A percentile compares a stretch with the other conserved stretches of the same genome.
These are phyloP conservation scores for Saxidomus purpurata DNA, from an alignment of 1,140 invertebrate genomes.

Conservation along the genomic window DNA sequence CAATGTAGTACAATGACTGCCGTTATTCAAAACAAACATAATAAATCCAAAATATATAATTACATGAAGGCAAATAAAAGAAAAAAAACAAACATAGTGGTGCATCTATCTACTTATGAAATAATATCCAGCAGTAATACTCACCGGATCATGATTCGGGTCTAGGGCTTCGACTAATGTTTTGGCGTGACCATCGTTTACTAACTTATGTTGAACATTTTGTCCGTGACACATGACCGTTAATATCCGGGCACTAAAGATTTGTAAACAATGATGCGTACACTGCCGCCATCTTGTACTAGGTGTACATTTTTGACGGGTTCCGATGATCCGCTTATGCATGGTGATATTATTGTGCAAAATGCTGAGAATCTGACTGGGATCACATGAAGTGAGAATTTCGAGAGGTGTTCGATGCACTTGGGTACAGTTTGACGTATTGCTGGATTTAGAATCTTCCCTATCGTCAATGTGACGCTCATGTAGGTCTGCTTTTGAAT, in stretches of 20 bases:
- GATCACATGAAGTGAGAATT: conserved; percentile 87
- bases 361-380: conserved; percentile 89
- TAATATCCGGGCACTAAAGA: conserved; percentile 89
- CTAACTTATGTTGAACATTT: conserved; percentile 87
- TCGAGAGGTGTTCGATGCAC: conserved; percentile 84
- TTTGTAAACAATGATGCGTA: conserved; percentile 91
- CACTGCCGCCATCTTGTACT: conserved; percentile 89
- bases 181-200: conserved; percentile 88
- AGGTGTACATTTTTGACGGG: conserved; percentile 89
- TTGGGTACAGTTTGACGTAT: conserved; percentile 55
- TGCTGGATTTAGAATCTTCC: conserved; percentile 62
- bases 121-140: no score
- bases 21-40: no score
- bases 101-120: no score
- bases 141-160: conserved; percentile 90
- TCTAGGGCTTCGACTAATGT: conserved; percentile 89
- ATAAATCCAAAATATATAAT: no score
- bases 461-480: conserved; percentile 68
- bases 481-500: conserved; percentile 65
- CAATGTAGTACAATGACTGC: no score
- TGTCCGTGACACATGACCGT: conserved; percentile 89
- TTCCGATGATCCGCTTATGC: conserved; percentile 90
- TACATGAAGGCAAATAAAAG: no score
- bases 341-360: conserved; percentile 91
- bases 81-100: no score